Percentiles rank a stretch among this genome's conserved stretches.
These are phyloP conservation scores for Doryteuthis pealeii DNA, from an alignment of 1,140 invertebrate species.

Conservation along the genomic window DNA sequence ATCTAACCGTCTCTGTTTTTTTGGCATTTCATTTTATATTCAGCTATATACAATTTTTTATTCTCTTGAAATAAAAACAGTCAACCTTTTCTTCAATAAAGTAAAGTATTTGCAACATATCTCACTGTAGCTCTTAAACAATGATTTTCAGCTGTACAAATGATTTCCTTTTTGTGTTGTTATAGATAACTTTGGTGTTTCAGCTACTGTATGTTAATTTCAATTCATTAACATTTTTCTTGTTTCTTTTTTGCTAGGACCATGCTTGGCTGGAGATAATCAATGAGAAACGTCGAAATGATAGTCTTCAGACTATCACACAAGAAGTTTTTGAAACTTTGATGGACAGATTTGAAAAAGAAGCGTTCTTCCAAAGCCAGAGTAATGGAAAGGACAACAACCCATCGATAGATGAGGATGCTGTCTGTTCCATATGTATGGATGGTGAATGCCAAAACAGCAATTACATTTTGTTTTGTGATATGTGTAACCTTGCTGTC, in stretches of 20 bases:
- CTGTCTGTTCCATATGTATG: conserved; percentile 91
- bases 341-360: conserved; percentile 96
- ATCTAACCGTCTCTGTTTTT: too few relatives aligned
- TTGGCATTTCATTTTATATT: too few relatives aligned
- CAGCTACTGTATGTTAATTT: too few relatives aligned
- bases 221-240: too few relatives aligned
- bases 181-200: too few relatives aligned
- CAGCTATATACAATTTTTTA: too few relatives aligned
- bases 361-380: conserved; percentile 85
- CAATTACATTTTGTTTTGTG: conserved; percentile 96
- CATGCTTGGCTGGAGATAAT: conserved; percentile 87
- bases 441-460: conserved; percentile 95
- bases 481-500: conserved; percentile 99
- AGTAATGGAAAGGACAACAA: conserved; percentile 49
- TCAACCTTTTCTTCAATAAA: too few relatives aligned
- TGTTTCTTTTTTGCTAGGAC: conserved; percentile 65
- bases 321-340: conserved; percentile 85
- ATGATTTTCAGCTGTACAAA: too few relatives aligned
- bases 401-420: conserved; percentile 83
- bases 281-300: conserved; percentile 70
- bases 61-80: too few relatives aligned
- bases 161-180: too few relatives aligned
- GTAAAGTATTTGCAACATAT: too few relatives aligned
- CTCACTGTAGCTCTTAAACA: too few relatives aligned
- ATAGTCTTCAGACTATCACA: conserved; percentile 30